Base-by-base conservation (phyloP, 2,797 vertebrate genomes). In the Fundulus diaphanus region DNA sequence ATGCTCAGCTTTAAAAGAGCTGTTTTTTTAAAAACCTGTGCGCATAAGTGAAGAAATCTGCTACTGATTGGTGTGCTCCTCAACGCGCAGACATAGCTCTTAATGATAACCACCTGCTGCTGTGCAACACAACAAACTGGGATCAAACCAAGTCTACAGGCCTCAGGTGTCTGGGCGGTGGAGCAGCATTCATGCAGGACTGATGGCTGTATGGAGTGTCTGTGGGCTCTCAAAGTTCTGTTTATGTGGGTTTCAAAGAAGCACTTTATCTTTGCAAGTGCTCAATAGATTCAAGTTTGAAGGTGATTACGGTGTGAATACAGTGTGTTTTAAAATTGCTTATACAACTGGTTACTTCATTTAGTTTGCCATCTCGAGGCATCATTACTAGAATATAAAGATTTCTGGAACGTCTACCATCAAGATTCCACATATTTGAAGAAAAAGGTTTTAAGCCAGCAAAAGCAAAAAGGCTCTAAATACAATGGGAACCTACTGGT, bases 91-190 rank as follows among this genome's bases (percentile, higher is more conserved):
- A 76, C 77, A 78, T 81, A 63, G 59, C 65, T 73, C 82, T 82
- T 86, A 86, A 86, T 86, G 78, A 74, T 87, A 63, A 77, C 74
- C 37, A 49, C 72, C 77, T 81, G 82, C 80, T 81, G 79, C 72
- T 80, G 69, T 68, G 68, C 69, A 85, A 85, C 73, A 85, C 44
- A 83, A 83, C 82, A 88, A 89, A 92, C 77, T 76, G 78, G 76
- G 68, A 87, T 90, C 78, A 90, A 82, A 80, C 70, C 72, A 49
- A 49, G 52, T 70, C 49, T 74, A 12, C 46, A 51, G 59, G 52
- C 75, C 79, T 65, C 77, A 77, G 52, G 76, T 81, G 76, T 89
- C 74, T 81, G 35, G 44, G 67, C 29, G 42, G 12, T n/a, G 37
- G 22, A 48, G 67, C 68, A 76, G n/a, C 73, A 84, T 80, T 74